Base-by-base conservation (phyloP, 2,797 vertebrate genomes). In the Periparus ater region DNA sequence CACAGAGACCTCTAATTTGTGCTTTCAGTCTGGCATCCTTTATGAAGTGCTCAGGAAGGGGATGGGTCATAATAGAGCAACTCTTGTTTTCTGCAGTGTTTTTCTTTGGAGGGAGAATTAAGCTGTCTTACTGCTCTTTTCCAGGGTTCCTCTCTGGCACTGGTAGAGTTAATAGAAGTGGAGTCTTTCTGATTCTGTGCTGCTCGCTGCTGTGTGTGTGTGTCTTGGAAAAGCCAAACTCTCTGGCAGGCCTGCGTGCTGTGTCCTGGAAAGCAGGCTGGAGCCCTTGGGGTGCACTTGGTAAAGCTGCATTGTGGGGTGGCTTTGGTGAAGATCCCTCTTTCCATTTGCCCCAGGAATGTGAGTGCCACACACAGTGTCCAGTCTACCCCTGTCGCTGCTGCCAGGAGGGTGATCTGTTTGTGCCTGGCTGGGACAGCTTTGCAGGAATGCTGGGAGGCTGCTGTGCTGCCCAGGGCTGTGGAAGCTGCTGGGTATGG, bases 241-340 rank as follows among this genome's bases (percentile, higher is more conserved):
- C 70, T 63, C 65, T 80, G 92, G 72, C 70, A 93, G 76, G 72
- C 81, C 73, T 84, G 32, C 0, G 0, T 76, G 73, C 80, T 17
- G 30, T 82, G 85, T 76, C 88, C 91, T 95, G 94, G 88, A 96
- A 91, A 94, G 93, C 88, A 71, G 60, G 38, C 94, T 82, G 7
- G 4, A 91, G 67, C 77, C 82, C 71, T 76, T 71, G 62, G 93
- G 83, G 60, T 80, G 36, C 3, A 0, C 83, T 74, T 1, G 4
- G 80, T 63, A 42, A 34, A 91, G 38, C 88, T 63, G 32, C 38
- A 0, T 32, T 42, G 23, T 38, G 71, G n/a, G 50, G 74, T 89
- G 85, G 67, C 95, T 87, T 75, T 95, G 83, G 57, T 7, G 3
- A 61, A 53, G 66, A 90, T 57, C 53, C 57, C 32, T 86, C 73